Base-by-base conservation (phyloP, 2,888 invertebrate genomes). In the Acronicta aceris region DNA sequence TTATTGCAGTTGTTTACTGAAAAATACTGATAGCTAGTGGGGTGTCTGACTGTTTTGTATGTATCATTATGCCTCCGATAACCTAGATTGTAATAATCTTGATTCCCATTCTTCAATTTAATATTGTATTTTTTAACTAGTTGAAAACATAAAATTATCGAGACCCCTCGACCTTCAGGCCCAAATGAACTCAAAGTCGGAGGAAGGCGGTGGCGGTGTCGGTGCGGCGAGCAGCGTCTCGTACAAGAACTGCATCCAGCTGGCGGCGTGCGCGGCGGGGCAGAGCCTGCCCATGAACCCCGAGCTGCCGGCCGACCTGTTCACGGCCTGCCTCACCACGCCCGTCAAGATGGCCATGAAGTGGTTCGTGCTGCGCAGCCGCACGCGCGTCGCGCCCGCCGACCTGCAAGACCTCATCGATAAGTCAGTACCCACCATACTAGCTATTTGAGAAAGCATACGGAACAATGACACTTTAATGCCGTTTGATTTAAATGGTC, bases 281-380 rank as follows among this genome's bases (percentile, higher is more conserved):
- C 98, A 99, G 94, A 96, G 97, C 74, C 95, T 99, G 82, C 99
- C 99, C 15, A 98, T 99, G 98, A 98, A 98, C 95, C 98, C 99
- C 0, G 98, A 99, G 90, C 95, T 99, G 83, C 99, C 99, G 5
- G 99, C 99, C 2, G 99, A 97, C 93, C 95, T 99, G 81, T 99
- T 99, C 95, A 99, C 99, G 30, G 97, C 99, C 13, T 99, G 99
- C 93, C 96, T 99, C 81, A 99, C 99, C 56, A 99, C 99, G 57
- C 99, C 99, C 45, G 99, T 99, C 81, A 98, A 98, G 95, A 98
- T 98, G 85, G 99, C 99, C 65, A 95, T 99, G 71, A 96, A 97
- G 88, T 99, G 99, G 99, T 99, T 98, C 95, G 97, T 98, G 67
- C 96, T 98, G 94, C 97, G 98, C 83, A 96, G 96, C 77, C 83